phyloP scores from a whole-genome alignment of 2,113 vertebrate species.

The Sphyrna mokarran region DNA sequence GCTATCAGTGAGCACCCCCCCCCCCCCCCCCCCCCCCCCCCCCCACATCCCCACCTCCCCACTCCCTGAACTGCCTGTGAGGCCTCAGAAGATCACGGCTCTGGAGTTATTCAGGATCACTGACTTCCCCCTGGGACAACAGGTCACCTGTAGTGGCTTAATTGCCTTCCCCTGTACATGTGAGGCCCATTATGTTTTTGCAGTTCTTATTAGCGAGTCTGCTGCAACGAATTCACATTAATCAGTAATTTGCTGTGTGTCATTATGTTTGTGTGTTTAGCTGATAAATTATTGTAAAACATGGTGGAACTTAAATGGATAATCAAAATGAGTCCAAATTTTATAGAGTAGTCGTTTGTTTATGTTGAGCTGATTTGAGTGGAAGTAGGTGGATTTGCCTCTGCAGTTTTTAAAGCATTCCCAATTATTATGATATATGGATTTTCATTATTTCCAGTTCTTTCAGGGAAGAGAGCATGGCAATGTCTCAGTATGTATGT shows the following conservation, averaged over 20 bases:
- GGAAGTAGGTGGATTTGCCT: constrained; percentile 11
- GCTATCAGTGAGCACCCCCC: neutral
- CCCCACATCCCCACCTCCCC: no score
- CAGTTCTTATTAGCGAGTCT: constrained; percentile 30
- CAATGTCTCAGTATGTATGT: neutral
- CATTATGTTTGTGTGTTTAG: constrained; percentile 36
- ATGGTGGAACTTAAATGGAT: constrained; percentile 30
- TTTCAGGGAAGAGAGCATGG: neutral
- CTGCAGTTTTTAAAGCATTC: neutral
- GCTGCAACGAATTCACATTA: constrained; percentile 30
- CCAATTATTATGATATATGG: constrained; percentile 11
- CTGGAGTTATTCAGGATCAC: constrained; percentile 17
- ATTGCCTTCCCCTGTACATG: constrained; percentile 34
- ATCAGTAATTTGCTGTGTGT: constrained; percentile 32
- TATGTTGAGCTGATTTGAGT: constrained; percentile 24
- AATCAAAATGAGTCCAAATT: constrained; percentile 14
- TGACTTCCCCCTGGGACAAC: constrained; percentile 33
- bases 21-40: neutral
- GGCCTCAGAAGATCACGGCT: constrained; percentile 28
- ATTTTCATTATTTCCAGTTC: constrained; percentile 12
- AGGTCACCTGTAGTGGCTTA: constrained; percentile 33
- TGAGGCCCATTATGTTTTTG: constrained; percentile 34
- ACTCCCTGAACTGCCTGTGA: neutral
- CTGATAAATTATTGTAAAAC: constrained; percentile 35
- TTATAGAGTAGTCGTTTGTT: constrained; percentile 24